A percentile compares a stretch with the other conserved stretches of the same genome.
phyloP scores from a whole-genome alignment of 2,888 invertebrate species.

The Nomada flava region DNA sequence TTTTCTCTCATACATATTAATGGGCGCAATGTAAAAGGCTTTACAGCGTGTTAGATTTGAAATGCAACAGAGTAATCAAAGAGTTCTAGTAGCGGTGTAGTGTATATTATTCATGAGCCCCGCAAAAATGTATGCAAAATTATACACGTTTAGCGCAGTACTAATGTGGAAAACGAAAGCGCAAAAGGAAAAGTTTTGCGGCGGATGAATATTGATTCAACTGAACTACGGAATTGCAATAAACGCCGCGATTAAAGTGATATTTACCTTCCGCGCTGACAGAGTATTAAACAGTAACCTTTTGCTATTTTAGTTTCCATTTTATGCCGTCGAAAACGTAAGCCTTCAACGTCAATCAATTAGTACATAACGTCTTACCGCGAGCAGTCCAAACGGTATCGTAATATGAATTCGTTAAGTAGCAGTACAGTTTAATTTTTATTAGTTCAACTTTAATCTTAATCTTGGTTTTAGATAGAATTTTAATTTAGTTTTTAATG shows the following conservation, averaged over 20 bases:
- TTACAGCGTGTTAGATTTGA: constrained; percentile 56
- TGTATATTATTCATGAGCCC: constrained; percentile 58
- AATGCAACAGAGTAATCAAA: constrained; percentile 58
- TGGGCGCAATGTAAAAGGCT: constrained; percentile 32
- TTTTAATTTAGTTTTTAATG: no score
- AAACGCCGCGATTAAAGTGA: neutral
- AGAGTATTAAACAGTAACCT: no score
- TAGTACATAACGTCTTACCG: neutral
- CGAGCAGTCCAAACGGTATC: no score
- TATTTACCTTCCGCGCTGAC: neutral
- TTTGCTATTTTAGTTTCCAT: neutral
- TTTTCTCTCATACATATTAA: constrained; percentile 57
- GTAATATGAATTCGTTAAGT: no score
- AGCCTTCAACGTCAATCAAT: neutral
- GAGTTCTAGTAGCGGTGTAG: constrained; percentile 44
- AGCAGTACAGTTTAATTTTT: neutral
- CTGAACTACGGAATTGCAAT: constrained; percentile 8
- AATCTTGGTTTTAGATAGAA: no score
- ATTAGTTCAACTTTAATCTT: no score
- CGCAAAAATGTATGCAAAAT: constrained; percentile 54
- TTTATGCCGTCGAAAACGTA: neutral
- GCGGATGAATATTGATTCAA: constrained; percentile 23
- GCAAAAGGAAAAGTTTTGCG: constrained; percentile 10
- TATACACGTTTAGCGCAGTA: constrained; percentile 47
- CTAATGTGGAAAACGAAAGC: constrained; percentile 21